Base-by-base conservation (phyloP, 2,888 invertebrate species). In the Noctua fimbriata region DNA sequence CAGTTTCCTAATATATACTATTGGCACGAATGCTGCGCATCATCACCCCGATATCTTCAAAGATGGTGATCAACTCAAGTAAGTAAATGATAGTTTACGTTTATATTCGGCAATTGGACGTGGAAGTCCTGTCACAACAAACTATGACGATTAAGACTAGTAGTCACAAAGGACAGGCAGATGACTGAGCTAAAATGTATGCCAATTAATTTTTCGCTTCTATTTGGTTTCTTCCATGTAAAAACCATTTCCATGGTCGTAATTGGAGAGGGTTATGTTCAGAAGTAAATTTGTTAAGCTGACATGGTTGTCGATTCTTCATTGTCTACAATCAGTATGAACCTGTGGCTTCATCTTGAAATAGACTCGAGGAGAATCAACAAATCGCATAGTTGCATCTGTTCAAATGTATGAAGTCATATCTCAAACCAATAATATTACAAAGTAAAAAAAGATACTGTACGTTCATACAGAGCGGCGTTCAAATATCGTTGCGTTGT, bases 1-100 rank as follows among this genome's bases (percentile, higher is more conserved):
- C 0, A 98, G 98, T 88, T 97, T 98, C 63, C 90, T 97, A 3
- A 98, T 98, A 91, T 96, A 95, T 9, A 88, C 97, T 1, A 97
- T 98, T 83, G 98, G 98, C 3, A 89, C 98, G 1, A 98, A 98
- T 91, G 98, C 98, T 7, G 98, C 98, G 0, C 98, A 98, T 94
- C 98, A 98, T 92, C 98, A 98, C 93, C 98, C 89, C 0, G 67
- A 88, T 16, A 85, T 89, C 4, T 98, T 98, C 90, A 98, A 98
- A 91, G 98, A 98, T 91, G 98, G 98, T 1, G 98, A 98, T 93
- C 94, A 97, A 87, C 95, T 97, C 65, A 97, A 97, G 98, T 98
- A 94, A 88, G 85, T 88, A 16, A 60, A 58, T 71, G 3, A 36
- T 10, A 32, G 28, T 60, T 60, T 21, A 14, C 28, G 14, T 58